These are phyloP conservation scores for Nettapus auritus DNA, from an alignment of 2,113 vertebrate genomes.

Conservation along the genomic window DNA sequence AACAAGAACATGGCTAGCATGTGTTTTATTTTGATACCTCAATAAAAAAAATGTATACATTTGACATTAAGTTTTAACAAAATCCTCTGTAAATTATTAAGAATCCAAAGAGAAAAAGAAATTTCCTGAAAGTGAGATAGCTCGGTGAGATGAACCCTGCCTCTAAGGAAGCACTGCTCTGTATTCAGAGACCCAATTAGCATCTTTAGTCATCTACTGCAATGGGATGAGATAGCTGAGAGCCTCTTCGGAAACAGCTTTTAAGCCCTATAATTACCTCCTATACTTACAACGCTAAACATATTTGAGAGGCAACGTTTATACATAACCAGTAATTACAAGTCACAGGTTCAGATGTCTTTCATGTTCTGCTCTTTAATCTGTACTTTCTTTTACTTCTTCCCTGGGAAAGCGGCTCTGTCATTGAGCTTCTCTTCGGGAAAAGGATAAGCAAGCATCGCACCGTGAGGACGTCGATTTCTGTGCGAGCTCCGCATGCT, in stretches of 20 bases:
- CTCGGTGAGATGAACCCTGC: conserved; percentile 37
- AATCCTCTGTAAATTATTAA: conserved; percentile 11
- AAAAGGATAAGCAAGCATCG: not conserved
- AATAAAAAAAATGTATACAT: not conserved
- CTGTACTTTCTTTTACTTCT: conserved; percentile 47
- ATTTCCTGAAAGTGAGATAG: conserved; percentile 25
- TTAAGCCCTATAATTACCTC: conserved; percentile 68
- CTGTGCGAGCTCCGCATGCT: not conserved
- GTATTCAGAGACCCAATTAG: conserved; percentile 64
- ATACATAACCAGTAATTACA: conserved; percentile 68
- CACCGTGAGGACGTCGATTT: not conserved
- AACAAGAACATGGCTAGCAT: not conserved
- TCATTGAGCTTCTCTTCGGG: not conserved
- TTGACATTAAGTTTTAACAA: not conserved
- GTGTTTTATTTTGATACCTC: not conserved
- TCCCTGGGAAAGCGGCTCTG: conserved; percentile 39
- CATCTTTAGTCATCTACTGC: conserved; percentile 55
- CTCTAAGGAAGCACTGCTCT: conserved; percentile 35
- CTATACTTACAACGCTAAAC: conserved; percentile 60
- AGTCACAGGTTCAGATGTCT: conserved; percentile 65
- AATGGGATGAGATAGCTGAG: conserved; percentile 53
- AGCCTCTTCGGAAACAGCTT: conserved; percentile 68
- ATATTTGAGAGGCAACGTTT: conserved; percentile 70
- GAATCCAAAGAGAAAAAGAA: conserved; percentile 15
- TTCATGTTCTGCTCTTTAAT: conserved; percentile 63